A percentile compares a stretch with the other conserved stretches of the same genome.
Conservation (phyloP, 2,888 invertebrate genomes). For the Drosophila suboccidentalis region DNA sequence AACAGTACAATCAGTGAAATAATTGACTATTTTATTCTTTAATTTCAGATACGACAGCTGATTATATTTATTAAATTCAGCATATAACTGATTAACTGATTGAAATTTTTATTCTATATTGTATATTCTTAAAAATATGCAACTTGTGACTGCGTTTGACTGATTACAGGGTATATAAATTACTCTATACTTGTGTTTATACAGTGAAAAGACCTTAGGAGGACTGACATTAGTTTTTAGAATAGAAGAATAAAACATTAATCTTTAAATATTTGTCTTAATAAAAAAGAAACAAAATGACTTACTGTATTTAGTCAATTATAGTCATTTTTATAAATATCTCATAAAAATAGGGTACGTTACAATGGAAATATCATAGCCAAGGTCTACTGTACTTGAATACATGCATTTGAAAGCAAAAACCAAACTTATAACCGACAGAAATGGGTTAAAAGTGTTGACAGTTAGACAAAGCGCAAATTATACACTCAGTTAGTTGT, state of each 20-base stretch:
- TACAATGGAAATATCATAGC: neutral
- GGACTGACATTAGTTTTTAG: neutral
- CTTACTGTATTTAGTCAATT: neutral
- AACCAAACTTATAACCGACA: slow-evolving; percentile 64
- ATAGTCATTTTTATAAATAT: neutral
- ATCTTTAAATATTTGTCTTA: no score
- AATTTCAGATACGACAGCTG: no score
- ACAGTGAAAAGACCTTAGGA: slow-evolving; percentile 36
- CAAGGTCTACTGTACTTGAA: slow-evolving; percentile 34
- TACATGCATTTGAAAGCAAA: slow-evolving; percentile 39
- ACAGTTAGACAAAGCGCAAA: slow-evolving; percentile 77
- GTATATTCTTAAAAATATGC: neutral
- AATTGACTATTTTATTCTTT: no score
- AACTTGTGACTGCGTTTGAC: neutral
- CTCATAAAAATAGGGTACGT: neutral
- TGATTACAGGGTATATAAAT: slow-evolving; percentile 13
- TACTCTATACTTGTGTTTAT: neutral
- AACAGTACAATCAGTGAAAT: no score
- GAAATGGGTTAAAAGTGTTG: slow-evolving; percentile 79
- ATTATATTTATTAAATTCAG: no score
- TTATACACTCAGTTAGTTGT: slow-evolving; percentile 59
- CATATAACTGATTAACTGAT: neutral
- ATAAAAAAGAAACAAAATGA: no score
- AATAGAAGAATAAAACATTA: neutral
- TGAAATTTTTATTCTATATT: neutral